Percentiles rank a stretch among this genome's conserved stretches.
Evolutionary conservation across 2,888 invertebrate species (phyloP).

Genomic region (Mylabris sibirica): DNA sequence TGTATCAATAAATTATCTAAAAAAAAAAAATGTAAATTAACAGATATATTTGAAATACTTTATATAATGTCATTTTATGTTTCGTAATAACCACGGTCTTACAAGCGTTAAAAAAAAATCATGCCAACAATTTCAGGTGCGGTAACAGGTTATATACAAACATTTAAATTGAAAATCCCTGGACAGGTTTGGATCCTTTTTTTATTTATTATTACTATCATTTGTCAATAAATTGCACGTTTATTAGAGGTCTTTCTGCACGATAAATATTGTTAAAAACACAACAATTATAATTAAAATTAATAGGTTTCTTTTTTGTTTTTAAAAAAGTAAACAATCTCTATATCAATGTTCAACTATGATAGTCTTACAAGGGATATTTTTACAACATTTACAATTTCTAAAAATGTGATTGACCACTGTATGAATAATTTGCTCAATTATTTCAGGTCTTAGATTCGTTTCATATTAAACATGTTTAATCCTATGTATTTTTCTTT

Average conservation of each 20-base stretch:
- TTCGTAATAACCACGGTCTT: background rate
- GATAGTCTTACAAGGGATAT: background rate
- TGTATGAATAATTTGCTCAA: background rate
- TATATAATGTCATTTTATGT: background rate
- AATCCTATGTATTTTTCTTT: background rate
- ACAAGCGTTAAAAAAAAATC: slow-evolving; percentile 1
- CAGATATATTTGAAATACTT: slow-evolving; percentile 9
- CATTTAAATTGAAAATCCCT: background rate
- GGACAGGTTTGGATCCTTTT: background rate
- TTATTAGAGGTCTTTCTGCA: background rate
- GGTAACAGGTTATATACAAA: slow-evolving; percentile 10
- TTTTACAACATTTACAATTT: slow-evolving; percentile 10
- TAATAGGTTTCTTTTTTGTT: background rate
- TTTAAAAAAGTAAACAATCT: background rate
- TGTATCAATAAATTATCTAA: slow-evolving; percentile 3
- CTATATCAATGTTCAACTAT: background rate
- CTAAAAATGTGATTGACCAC: background rate
- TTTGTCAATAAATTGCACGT: background rate
- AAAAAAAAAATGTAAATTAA: background rate
- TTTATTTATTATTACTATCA: background rate
- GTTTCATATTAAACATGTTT: background rate
- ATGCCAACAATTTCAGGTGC: background rate
- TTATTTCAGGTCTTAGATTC: background rate
- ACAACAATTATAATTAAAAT: slow-evolving; percentile 4
- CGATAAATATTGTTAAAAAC: slow-evolving; percentile 5